Conservation (phyloP, 2,113 vertebrate species). For the Donacobius atricapilla region DNA sequence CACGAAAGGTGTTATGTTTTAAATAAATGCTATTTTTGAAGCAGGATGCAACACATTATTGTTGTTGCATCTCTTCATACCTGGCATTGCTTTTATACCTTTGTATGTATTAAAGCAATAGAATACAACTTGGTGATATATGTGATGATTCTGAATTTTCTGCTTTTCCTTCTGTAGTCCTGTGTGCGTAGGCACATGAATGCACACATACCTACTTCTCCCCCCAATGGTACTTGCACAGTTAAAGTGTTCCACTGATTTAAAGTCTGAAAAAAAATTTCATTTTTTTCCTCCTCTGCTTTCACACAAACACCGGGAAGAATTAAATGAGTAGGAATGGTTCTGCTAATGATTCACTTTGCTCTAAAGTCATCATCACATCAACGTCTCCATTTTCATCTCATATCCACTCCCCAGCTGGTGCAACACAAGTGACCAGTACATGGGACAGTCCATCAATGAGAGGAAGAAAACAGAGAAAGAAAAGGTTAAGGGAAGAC, state of each 20-base stretch:
- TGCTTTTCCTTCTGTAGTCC: not conserved
- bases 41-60: not conserved
- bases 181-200: not conserved
- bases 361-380: not conserved
- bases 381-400: not conserved
- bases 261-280: not conserved
- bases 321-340: not conserved
- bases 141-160: not conserved
- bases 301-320: not conserved
- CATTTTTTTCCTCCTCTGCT: not conserved
- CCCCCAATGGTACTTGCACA: not conserved
- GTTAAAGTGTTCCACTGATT: not conserved
- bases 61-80: not conserved
- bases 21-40: not conserved
- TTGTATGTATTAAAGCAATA: not conserved
- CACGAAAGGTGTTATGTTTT: not conserved
- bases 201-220: not conserved
- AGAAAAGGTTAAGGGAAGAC: not conserved
- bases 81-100: not conserved
- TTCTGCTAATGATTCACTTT: not conserved
- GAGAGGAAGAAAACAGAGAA: not conserved
- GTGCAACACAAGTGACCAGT: not conserved
- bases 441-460: not conserved
- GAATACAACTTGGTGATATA: not conserved
- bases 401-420: not conserved